Base-by-base conservation (phyloP, 2,113 vertebrate genomes). In the Indri indri region DNA sequence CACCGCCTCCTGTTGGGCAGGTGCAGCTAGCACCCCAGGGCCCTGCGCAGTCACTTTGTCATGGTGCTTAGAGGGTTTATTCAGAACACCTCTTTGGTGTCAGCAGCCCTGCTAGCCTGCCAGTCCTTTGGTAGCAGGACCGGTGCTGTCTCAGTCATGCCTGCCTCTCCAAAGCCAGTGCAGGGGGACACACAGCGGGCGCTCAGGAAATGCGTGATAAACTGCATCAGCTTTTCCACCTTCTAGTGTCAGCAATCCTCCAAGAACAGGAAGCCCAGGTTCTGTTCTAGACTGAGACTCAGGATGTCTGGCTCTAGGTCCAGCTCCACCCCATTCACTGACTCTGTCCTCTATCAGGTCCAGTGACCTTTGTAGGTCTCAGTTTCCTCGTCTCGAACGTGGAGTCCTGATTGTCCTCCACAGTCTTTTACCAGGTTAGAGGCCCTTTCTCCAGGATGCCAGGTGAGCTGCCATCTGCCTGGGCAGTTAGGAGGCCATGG, bases 181-280 rank as follows among this genome's bases (percentile, higher is more conserved):
- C 40, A 2, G 4, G 27, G 37, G 25, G n/a, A 25, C 45, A 3
- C n/a, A n/a, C 18, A 1, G 25, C 1, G 0, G 32, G 37, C 2
- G 1, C 59, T 45, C 40, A 18, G 70, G 68, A 59, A 23, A n/a
- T 9, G 16, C 2, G 5, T 22, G 30, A 7, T 37, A 27, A 27
- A 16, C 50, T 37, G 23, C 34, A 5, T 1, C 11, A 3, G 50
- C 61, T 45, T 32, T 32, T 40, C 17, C 17, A 23, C 32, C 9
- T 22, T 34, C 40, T 54, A 11, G 32, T 34, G 22, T 84, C 47
- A 84, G 59, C 42, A 76, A 2, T 12, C 12, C 52, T 76, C 6
- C 5, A 68, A 34, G 57, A 30, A 30, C 71, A 68, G 47, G 42
- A 70, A 27, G 30, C 30, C 6, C 61, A 8, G 25, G 85, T 10